Evolutionary conservation across 2,113 vertebrate species (phyloP), one percentile per base, ranked within the genome.

Genomic region (Esox niger): DNA sequence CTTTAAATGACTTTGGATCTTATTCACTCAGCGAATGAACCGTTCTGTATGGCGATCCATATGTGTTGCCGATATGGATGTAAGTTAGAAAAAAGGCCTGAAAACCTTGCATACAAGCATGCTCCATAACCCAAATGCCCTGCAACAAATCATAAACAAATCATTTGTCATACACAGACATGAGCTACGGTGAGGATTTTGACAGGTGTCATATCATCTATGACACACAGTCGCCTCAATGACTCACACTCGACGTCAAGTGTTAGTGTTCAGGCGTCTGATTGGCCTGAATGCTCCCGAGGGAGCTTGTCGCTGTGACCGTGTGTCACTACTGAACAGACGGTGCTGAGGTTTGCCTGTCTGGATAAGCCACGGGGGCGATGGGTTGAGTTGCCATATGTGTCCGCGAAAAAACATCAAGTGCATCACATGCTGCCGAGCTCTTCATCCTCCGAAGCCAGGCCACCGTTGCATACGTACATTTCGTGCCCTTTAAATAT

Each of bases 261-360:
- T 52, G 47, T 60, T n/a, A 60, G 59, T 62, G 43, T 35, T 23
- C 31, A 27, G 8, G 49, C 46, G 17, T 43, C 27, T 21, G 13
- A 8, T 31, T 46, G 26, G 11, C 17, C 30, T 69, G 59, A 15
- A 62, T 27, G 62, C 9, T 27, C 23, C 23, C n/a, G 35, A 47
- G 11, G 62, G 33, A 49, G 62, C 38, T 43, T 27, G 62, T 17
- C 47, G 26, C 35, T n/a, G 46, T 52, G 27, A 31, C 63, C n/a
- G n/a, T 47, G 23, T 49, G 46, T 64, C 38, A 52, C n/a, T n/a
- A 9, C 47, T 52, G 47, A 52, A 21, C n/a, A 52, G n/a, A 52
- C n/a, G 20, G n/a, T 52, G 47, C 47, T 15, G 47, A 32, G 29
- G 31, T 55, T 33, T 1, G 23, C 55, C 13, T 55, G 33, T 38